A percentile compares a stretch with the other conserved stretches of the same genome.
phyloP scores from a whole-genome alignment of 2,797 vertebrate species.

The Pangasius macronema region DNA sequence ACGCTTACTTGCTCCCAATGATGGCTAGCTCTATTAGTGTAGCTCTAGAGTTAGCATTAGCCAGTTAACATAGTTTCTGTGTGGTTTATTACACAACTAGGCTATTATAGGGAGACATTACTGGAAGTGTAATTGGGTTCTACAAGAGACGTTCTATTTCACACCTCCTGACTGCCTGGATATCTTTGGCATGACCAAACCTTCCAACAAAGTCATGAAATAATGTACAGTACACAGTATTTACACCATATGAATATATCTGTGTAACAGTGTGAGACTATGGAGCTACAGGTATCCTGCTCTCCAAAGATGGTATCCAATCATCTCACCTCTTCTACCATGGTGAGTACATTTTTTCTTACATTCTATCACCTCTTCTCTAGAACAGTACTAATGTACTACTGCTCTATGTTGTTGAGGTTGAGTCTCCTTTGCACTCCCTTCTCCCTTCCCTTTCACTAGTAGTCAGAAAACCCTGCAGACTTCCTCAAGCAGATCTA shows the following conservation, averaged over 20 bases:
- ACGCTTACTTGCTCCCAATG: background rate
- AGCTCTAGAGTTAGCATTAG: background rate
- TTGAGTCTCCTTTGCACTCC: background rate
- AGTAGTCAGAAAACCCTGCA: background rate
- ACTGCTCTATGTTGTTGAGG: background rate
- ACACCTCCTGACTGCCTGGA: background rate
- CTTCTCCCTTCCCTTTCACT: background rate
- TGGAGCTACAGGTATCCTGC: background rate
- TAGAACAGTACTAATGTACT: background rate
- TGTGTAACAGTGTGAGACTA: background rate
- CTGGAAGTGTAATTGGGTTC: background rate
- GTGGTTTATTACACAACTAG: background rate
- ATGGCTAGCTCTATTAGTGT: background rate
- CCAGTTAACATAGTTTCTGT: background rate
- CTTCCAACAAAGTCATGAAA: background rate
- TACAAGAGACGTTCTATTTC: background rate
- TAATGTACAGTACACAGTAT: background rate
- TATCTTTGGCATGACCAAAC: background rate
- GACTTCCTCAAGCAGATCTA: background rate
- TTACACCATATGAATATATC: background rate
- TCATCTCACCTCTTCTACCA: background rate
- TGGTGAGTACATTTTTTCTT: background rate
- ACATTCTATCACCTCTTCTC: background rate
- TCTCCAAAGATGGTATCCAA: background rate
- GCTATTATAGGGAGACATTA: background rate